These are phyloP conservation scores for Danio kyathit DNA, from an alignment of 2,797 vertebrate genomes.

Conservation along the genomic window DNA sequence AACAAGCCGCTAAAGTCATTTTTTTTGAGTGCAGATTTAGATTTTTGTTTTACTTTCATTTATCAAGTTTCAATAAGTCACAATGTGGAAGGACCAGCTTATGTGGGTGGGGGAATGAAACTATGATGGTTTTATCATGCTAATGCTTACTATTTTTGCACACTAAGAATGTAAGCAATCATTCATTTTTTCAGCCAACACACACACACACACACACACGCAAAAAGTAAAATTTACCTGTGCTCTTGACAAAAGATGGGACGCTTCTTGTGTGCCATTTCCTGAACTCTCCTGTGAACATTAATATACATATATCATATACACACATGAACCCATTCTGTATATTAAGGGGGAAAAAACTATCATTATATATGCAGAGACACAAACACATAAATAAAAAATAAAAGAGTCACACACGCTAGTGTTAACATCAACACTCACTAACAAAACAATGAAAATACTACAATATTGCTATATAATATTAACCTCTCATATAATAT, in stretches of 20 bases:
- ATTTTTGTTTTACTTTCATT: too few relatives aligned
- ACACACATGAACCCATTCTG: too few relatives aligned
- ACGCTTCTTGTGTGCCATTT: constrained; percentile 18
- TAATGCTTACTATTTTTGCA: background rate
- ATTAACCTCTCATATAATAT: too few relatives aligned
- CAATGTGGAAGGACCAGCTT: constrained; percentile 12
- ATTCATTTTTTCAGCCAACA: background rate
- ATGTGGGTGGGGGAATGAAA: background rate
- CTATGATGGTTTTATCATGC: background rate
- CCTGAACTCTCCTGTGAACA: constrained; percentile 20
- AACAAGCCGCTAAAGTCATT: too few relatives aligned
- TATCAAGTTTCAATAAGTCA: background rate
- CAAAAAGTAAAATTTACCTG: constrained; percentile 4
- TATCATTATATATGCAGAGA: background rate
- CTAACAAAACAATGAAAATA: background rate
- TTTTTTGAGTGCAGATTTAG: too few relatives aligned
- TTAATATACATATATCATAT: background rate
- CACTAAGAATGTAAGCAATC: background rate
- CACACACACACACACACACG: too few relatives aligned
- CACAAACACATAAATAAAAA: too few relatives aligned
- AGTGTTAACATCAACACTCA: too few relatives aligned
- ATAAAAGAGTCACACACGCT: too few relatives aligned
- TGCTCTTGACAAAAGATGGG: background rate
- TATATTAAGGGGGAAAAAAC: background rate
- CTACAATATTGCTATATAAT: background rate